Evolutionary conservation across 2,888 invertebrate species (phyloP), one percentile per base, ranked within the genome.

Genomic region (Eustalomyia histrio): DNA sequence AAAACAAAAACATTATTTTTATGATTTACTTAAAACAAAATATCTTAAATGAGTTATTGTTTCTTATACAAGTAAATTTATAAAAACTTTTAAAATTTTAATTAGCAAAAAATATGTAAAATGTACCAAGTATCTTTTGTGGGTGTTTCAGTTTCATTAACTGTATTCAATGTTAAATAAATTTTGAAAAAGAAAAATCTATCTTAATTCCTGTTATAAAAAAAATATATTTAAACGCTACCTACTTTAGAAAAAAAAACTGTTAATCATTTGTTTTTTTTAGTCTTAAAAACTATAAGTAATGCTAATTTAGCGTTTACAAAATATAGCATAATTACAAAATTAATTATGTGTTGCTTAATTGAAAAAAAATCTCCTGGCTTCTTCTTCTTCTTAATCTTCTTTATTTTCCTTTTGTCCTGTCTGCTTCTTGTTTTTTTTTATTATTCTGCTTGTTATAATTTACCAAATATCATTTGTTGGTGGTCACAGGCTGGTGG

Each of bases 401-500:
- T 17, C n/a, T 43, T 60, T 60, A 35, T 55, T 14, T 33, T 55
- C 18, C 29, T 58, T 69, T 71, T 75, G 80, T 75, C 75, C 74
- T 79, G 73, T 53, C 64, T 61, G 64, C 57, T 73, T 78, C 47
- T 17, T 50, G 21, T 29, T 29, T 61, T 61, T 67, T 29, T 29
- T 61, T 61, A 60, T 16, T 17, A 9, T 58, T 63, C 29, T 29
- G 29, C n/a, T 55, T 64, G n/a, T 7, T 50, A 0, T 8, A 18
- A 12, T 12, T 75, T 83, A 85, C 74, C 84, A 84, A 52, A 80
- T 73, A 39, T 82, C 61, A 24, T 83, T 82, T 12, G 85, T 85
- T 43, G 92, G 91, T 90, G 93, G 94, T 91, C 94, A 94, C 86
- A 94, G 94, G 84, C 94, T 94, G 18, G 94, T 94, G 14, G 93